These are phyloP conservation scores for Pteromalus puparum DNA, from an alignment of 1,140 invertebrate genomes.

Conservation along the genomic window DNA sequence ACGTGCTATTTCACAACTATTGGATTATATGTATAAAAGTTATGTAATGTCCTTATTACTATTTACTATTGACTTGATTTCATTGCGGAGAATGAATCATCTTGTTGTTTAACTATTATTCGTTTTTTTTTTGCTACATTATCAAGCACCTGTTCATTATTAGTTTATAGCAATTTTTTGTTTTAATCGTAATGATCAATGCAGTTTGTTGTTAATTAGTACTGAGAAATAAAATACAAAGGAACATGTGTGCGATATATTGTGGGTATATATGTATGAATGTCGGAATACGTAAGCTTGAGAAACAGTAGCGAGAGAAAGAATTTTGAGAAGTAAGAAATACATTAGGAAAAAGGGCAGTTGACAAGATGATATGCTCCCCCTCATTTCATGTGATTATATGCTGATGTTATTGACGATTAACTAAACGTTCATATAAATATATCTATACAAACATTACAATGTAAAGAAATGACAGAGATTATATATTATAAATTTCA, in stretches of 20 bases:
- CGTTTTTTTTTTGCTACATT: conserved; percentile 61
- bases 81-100: conserved; percentile 71
- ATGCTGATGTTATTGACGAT: conserved; percentile 61
- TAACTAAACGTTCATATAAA: conserved; percentile 54
- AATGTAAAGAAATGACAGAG: conserved; percentile 51
- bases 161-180: conserved; percentile 26
- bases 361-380: conserved; percentile 33
- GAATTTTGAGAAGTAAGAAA: conserved; percentile 42
- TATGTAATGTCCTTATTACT: conserved; percentile 20
- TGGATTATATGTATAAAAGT: conserved; percentile 28
- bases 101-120: conserved; percentile 65
- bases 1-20: conserved; percentile 23
- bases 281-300: neutral
- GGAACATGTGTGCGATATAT: conserved; percentile 20
- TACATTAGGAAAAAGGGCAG: conserved; percentile 49
- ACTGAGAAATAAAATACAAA: conserved; percentile 46
- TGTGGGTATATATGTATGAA: conserved; percentile 5
- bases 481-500: conserved; percentile 64
- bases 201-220: conserved; percentile 66
- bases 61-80: conserved; percentile 70
- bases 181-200: conserved; percentile 41
- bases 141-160: conserved; percentile 50
- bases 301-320: neutral
- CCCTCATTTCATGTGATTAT: conserved; percentile 60
- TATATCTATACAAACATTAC: conserved; percentile 55